Evolutionary conservation across 2,888 invertebrate species (phyloP).

Genomic region (Ligdia adustata): DNA sequence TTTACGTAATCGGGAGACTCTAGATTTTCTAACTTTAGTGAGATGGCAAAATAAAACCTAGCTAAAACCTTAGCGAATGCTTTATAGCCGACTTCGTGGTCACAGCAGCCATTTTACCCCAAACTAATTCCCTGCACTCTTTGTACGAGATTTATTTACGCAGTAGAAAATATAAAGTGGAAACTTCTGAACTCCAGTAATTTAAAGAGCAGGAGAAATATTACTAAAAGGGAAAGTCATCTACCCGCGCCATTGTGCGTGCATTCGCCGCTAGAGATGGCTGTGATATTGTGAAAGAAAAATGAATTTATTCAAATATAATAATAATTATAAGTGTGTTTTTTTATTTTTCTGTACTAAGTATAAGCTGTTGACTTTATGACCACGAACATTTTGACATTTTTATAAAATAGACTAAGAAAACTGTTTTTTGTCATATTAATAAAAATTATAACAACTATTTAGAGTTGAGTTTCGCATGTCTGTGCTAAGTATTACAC

Average conservation of each 20-base stretch:
- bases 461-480: too few species aligned
- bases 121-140: slow-evolving; percentile 4
- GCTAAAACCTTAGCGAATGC: background rate
- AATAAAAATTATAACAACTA: too few species aligned
- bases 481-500: too few species aligned
- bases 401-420: too few species aligned
- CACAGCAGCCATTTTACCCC: background rate
- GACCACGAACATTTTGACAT: too few species aligned
- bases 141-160: slow-evolving; percentile 15
- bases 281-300: too few species aligned
- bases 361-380: too few species aligned
- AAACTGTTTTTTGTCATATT: too few species aligned
- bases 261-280: slow-evolving; percentile 12
- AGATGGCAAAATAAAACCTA: background rate
- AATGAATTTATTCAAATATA: too few species aligned
- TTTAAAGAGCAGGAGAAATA: slow-evolving; percentile 25
- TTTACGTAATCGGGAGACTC: background rate
- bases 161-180: slow-evolving; percentile 15
- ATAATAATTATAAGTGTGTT: too few species aligned
- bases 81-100: background rate
- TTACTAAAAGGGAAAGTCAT: slow-evolving; percentile 27
- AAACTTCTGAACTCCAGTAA: slow-evolving; percentile 16
- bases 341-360: too few species aligned
- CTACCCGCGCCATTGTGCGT: slow-evolving; percentile 23
- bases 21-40: background rate